phyloP scores from a whole-genome alignment of 2,113 vertebrate genomes.

The Hemiscyllium ocellatum region DNA sequence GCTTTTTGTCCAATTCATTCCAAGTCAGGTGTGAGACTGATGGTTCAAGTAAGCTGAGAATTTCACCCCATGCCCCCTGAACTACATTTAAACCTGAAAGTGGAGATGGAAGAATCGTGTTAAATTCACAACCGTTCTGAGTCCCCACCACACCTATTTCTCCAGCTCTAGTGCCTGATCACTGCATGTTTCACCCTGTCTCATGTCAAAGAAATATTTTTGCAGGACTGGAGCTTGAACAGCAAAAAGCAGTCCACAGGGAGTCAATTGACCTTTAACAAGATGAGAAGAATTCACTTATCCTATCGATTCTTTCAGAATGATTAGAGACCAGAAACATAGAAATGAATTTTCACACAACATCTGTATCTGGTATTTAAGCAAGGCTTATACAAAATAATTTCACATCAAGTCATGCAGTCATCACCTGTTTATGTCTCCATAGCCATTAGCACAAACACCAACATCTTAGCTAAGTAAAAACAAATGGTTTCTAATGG shows the following conservation, averaged over 20 bases:
- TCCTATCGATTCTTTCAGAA: not conserved
- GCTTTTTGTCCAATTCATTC: not conserved
- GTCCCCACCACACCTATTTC: not conserved
- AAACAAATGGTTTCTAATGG: not conserved
- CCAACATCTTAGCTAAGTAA: not conserved
- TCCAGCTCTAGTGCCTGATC: not conserved
- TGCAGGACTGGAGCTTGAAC: not conserved
- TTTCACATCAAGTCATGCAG: not conserved
- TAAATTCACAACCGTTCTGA: not conserved
- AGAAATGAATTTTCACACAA: not conserved
- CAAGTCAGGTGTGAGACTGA: not conserved
- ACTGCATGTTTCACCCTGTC: not conserved
- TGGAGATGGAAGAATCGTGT: not conserved
- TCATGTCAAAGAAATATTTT: not conserved
- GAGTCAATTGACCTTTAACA: not conserved
- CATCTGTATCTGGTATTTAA: not conserved
- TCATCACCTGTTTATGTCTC: not conserved
- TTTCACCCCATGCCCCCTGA: not conserved
- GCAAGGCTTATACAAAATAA: not conserved
- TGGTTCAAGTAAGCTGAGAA: not conserved
- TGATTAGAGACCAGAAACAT: not conserved
- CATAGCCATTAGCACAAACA: not conserved
- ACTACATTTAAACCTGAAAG: not conserved
- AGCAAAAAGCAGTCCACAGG: not conserved
- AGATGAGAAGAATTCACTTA: not conserved